Base-by-base conservation (phyloP, 2,888 invertebrate species). In the Cephus runcator region DNA sequence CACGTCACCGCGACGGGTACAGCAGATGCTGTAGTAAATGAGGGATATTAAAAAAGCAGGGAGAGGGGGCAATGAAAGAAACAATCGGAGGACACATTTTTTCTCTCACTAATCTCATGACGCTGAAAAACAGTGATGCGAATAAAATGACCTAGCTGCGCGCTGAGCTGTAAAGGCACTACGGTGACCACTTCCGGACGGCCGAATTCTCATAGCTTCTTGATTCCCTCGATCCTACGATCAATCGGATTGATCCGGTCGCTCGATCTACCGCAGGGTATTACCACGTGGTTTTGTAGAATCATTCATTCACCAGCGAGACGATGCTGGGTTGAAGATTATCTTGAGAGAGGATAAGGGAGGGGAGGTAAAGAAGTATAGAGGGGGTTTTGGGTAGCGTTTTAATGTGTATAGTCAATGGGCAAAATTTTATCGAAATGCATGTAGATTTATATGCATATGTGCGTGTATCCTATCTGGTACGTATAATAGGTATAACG, bases 101-200 rank as follows among this genome's bases (percentile, higher is more conserved):
- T 69, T 23, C 4, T 31, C 71, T 71, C 2, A 56, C 23, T 56
- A 56, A 56, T 56, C 56, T 56, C 56, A 56, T 56, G 56, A 15
- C 56, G 23, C 4, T 9, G 23, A 56, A 56, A 56, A 56, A 56
- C 56, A 23, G 56, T 15, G 56, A 56, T 56, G 71, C 71, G 71
- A 83, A 85, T 82, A 83, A 82, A 71, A 71, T 84, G 87, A 88
- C 88, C 87, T 79, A 85, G 80, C 87, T 88, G 85, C 69, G 76
- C 84, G 84, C 78, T 82, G 81, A 86, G 81, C 85, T 86, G 86
- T 83, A 81, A 83, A 80, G 80, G 9, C 56, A 56, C 56, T 56
- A 56, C 56, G 56, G 23, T 23, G 56, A 83, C 82, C 81, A 82
- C 83, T 88, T 89, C 87, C 86, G 86, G 84, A 81, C 80, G 78